These are phyloP conservation scores for Eremobia ochroleuca DNA, from an alignment of 2,888 invertebrate genomes.

Conservation along the genomic window DNA sequence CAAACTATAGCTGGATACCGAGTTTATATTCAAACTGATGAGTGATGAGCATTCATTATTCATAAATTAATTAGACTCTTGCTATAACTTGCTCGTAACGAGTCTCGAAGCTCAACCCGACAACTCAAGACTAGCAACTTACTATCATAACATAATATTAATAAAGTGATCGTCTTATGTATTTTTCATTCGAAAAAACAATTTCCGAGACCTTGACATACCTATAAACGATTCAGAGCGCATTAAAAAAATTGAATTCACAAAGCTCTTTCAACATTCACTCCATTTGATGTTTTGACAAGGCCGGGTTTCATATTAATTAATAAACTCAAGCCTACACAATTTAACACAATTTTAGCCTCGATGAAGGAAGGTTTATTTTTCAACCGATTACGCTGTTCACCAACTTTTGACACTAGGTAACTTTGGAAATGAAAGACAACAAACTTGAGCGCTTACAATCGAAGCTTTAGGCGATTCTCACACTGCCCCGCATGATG, in stretches of 20 bases:
- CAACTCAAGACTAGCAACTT: not conserved
- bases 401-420: conserved; percentile 2
- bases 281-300: conserved; percentile 41
- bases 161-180: conserved; percentile 10
- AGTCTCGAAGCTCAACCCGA: conserved; percentile 5
- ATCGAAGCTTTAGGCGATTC: not conserved
- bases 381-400: conserved; percentile 29
- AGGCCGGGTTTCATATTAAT: conserved; percentile 35
- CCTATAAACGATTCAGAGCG: conserved; percentile 28
- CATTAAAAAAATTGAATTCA: conserved; percentile 37
- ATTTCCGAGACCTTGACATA: conserved; percentile 40
- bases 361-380: conserved; percentile 36
- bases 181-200: conserved; percentile 19
- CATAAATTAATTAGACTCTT: conserved; percentile 10
- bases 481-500: no score
- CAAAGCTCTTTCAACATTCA: conserved; percentile 47
- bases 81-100: conserved; percentile 11
- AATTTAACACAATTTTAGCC: conserved; percentile 29
- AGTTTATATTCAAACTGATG: not conserved
- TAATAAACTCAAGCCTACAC: conserved; percentile 28
- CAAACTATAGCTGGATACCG: not conserved
- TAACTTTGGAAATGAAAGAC: conserved; percentile 21
- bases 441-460: conserved; percentile 7
- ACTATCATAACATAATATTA: not conserved
- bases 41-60: conserved; percentile 32